Evolutionary conservation across 2,797 vertebrate species (phyloP), one percentile per base, ranked within the genome.

Genomic region (Ara ararauna): DNA sequence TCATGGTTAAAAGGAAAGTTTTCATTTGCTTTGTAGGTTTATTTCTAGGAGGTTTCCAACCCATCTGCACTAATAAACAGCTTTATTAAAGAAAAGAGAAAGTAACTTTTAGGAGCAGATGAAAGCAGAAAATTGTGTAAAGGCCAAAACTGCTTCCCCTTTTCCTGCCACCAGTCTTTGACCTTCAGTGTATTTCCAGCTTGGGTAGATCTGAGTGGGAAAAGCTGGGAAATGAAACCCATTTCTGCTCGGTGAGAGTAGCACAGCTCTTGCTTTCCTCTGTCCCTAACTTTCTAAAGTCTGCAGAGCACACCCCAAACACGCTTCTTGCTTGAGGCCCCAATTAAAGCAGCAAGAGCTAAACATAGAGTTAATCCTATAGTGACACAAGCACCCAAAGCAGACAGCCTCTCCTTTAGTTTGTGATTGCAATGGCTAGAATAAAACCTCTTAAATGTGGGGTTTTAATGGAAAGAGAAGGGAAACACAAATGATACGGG

Each of bases 11-110:
- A 67, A 76, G 7, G 27, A 27, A 83, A 71, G n/a, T 36, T 84
- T 74, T 67, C 12, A n/a, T 72, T 84, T 71, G 50, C 53, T 87
- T 83, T 1, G 1, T 21, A 27, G n/a, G 73, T 54, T 83, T 53
- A 42, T 71, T 91, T 91, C 73, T 40, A 56, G 48, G 40, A 84
- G 32, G 30, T 42, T 71, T 50, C 34, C 65, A 87, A 65, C 20
- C 83, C 44, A 83, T 47, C 42, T 91, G 38, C 50, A 65, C 32
- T 24, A 86, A 94, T 86, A 95, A 87, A 82, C n/a, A 82, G 44
- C 32, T 58, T 79, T 82, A 86, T 83, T 86, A 79, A 90, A 73
- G 48, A 56, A 82, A 60, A 64, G 32, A 38, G 38, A 91, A 78
- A 73, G 21, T 65, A 67, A 89, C 54, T 83, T 83, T 36, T 61